Evolutionary conservation across 2,113 vertebrate genomes (phyloP).

Genomic region (Corythornis madagascariensis): DNA sequence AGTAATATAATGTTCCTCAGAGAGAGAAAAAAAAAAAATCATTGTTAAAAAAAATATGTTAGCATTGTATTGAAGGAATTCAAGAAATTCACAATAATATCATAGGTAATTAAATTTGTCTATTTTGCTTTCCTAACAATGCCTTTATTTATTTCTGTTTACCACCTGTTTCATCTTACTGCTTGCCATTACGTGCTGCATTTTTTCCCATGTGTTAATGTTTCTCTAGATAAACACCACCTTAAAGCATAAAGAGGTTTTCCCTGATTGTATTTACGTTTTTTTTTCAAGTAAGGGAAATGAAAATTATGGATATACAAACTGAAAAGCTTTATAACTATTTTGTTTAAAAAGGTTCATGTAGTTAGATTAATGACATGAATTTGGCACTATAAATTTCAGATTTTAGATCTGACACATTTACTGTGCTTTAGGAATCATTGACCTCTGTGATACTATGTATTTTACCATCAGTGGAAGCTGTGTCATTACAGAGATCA

Average conservation of each 20-base stretch:
- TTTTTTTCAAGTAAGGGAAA: background rate
- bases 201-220: background rate
- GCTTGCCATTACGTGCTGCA: background rate
- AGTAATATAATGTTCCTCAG: slow-evolving; percentile 3
- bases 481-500: background rate
- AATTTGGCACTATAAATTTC: background rate
- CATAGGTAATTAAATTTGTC: background rate
- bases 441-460: background rate
- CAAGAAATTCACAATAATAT: background rate
- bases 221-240: background rate
- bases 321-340: background rate
- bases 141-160: slow-evolving; percentile 1
- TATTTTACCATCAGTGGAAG: background rate
- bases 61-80: background rate
- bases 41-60: slow-evolving; percentile 18
- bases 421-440: background rate
- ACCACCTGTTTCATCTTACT: background rate
- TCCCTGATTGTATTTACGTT: background rate
- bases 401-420: background rate
- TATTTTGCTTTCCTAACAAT: background rate
- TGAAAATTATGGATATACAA: background rate
- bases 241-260: background rate
- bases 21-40: background rate
- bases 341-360: background rate
- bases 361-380: background rate